A percentile compares a stretch with the other conserved stretches of the same genome.
Evolutionary conservation across 2,888 invertebrate genomes (phyloP).

Genomic region (Nipponacmea schrenckii): DNA sequence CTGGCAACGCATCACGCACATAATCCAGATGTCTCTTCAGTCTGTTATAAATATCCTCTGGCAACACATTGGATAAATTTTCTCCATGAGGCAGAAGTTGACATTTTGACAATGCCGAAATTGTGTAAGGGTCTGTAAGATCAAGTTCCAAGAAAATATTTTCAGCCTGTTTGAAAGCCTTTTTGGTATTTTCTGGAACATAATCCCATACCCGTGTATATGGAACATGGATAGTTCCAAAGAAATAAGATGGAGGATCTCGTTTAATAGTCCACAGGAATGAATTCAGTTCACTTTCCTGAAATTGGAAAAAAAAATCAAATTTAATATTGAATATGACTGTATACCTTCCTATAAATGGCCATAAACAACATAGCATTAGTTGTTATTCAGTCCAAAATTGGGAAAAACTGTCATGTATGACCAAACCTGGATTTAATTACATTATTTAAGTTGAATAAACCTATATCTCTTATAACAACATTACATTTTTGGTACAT

Average conservation of each 20-base stretch:
- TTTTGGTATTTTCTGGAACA: slow-evolving; percentile 70
- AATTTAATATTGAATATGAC: background rate
- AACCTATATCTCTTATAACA: too few species aligned
- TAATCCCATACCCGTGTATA: slow-evolving; percentile 72
- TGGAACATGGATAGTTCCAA: slow-evolving; percentile 74
- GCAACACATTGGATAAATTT: slow-evolving; percentile 66
- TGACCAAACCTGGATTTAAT: too few species aligned
- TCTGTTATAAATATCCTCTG: slow-evolving; percentile 67
- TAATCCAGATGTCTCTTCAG: slow-evolving; percentile 70
- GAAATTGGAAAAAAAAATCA: slow-evolving; percentile 27
- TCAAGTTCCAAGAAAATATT: slow-evolving; percentile 72
- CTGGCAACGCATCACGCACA: slow-evolving; percentile 67
- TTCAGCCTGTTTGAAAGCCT: slow-evolving; percentile 70
- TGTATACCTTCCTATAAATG: background rate
- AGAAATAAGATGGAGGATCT: slow-evolving; percentile 69
- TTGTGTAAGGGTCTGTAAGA: slow-evolving; percentile 70
- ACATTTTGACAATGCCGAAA: slow-evolving; percentile 69
- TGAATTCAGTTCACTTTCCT: slow-evolving; percentile 59
- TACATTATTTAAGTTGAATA: too few species aligned
- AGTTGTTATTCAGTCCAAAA: too few species aligned
- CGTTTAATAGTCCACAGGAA: slow-evolving; percentile 68
- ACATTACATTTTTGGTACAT: too few species aligned
- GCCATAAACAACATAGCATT: too few species aligned
- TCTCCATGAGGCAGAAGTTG: slow-evolving; percentile 69
- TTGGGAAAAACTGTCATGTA: too few species aligned